Evolutionary conservation across 2,888 invertebrate genomes (phyloP).

Genomic region (Metopia argyrocephala): DNA sequence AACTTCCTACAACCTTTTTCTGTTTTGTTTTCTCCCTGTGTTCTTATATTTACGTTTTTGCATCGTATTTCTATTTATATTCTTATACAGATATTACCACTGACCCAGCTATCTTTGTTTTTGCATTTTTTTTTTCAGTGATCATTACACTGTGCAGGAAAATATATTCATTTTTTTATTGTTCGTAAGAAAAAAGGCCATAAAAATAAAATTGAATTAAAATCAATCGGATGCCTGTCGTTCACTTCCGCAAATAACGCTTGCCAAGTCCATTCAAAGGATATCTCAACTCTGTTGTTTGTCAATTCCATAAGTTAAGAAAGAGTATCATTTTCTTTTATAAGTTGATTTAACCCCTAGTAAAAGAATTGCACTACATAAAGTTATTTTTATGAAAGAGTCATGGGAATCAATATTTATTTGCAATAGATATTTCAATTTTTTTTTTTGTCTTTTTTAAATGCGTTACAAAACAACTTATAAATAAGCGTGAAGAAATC

Average conservation of each 20-base stretch:
- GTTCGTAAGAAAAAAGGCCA: conserved; percentile 31
- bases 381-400: not conserved
- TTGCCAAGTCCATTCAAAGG: conserved; percentile 39
- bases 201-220: conserved; percentile 76
- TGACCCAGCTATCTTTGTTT: too few species aligned
- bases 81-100: not conserved
- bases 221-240: conserved; percentile 78
- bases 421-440: not conserved
- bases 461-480: conserved; percentile 56
- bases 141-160: not conserved
- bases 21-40: too few species aligned
- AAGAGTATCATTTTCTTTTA: conserved; percentile 47
- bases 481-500: conserved; percentile 53
- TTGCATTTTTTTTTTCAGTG: not conserved
- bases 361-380: not conserved
- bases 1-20: too few species aligned
- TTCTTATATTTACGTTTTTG: too few species aligned
- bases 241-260: conserved; percentile 67
- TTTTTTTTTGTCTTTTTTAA: conserved; percentile 33
- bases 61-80: too few species aligned
- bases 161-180: not conserved
- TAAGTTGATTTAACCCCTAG: conserved; percentile 35
- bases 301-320: conserved; percentile 48
- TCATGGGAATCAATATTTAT: conserved; percentile 52
- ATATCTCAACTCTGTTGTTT: conserved; percentile 18